phyloP scores from a whole-genome alignment of 2,888 invertebrate species.

The Clanis bilineata region DNA sequence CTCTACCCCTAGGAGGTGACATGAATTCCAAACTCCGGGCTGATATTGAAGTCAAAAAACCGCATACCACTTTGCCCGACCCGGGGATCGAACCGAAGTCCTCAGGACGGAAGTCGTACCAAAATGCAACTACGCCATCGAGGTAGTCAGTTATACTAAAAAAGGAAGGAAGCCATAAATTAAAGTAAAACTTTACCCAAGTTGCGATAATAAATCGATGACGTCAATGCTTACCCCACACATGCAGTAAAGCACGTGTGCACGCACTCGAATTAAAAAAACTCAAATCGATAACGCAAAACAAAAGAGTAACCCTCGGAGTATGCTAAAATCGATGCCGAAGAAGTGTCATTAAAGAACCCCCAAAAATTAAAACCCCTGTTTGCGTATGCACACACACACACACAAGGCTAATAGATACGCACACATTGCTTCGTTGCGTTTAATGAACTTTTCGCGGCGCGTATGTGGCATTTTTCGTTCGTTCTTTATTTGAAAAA shows the following conservation, averaged over 20 bases:
- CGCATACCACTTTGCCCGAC: too few species aligned
- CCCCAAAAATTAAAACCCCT: constrained; percentile 80
- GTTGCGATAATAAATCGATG: constrained; percentile 18
- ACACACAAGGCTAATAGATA: constrained; percentile 50
- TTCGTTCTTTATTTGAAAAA: constrained; percentile 20
- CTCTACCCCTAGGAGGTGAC: too few species aligned
- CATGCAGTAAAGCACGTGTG: constrained; percentile 56
- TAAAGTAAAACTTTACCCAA: background rate
- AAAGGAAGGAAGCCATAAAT: background rate
- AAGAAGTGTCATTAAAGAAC: constrained; percentile 82
- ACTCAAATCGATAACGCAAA: constrained; percentile 68
- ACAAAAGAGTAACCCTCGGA: constrained; percentile 78
- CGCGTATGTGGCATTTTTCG: constrained; percentile 37
- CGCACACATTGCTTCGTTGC: constrained; percentile 38
- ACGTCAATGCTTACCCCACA: constrained; percentile 44
- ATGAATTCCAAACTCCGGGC: too few species aligned
- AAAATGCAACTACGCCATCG: too few species aligned
- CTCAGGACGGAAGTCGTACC: too few species aligned
- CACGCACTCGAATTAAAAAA: constrained; percentile 55
- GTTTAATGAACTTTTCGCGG: constrained; percentile 40
- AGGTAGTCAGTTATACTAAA: background rate
- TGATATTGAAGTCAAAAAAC: too few species aligned
- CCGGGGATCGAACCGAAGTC: too few species aligned
- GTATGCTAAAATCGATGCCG: constrained; percentile 77
- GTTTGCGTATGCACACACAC: constrained; percentile 55